Base-by-base conservation (phyloP, 2,888 invertebrate genomes). In the Schizaphis graminum region DNA sequence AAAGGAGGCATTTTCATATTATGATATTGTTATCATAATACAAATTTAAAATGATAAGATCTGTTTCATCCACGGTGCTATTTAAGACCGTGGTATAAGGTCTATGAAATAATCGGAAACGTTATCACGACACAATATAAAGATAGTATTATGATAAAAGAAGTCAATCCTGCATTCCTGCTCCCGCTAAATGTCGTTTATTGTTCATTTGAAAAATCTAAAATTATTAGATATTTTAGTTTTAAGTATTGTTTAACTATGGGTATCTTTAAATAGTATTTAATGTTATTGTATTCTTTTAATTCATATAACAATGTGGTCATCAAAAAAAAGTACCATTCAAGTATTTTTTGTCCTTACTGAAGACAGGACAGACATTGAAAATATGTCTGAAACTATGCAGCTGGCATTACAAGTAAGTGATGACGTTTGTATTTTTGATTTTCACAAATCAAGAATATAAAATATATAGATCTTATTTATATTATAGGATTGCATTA, bases 401-500 rank as follows among this genome's bases (percentile, higher is more conserved):
- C 86, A 94, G 49, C 85, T 94, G 11, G 93, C 93, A n/a, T 86
- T 94, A 26, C 93, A 94, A 47, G 93, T 94, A 13, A 84, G 53
- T 84, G 53, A 16, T n/a, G 24, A 67, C 57, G 41, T 44, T 44
- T 13, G 0, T 90, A 47, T 87, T 87, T 53, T 87, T 49, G 49
- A 0, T 7, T 21, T 87, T 89, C 3, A 26, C 7, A 89, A 53
- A 41, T 28, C 4, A 26, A 89, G 0, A 35, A 53, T 35, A 87
- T 87, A 88, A 53, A 53, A 88, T 57, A n/a, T 94, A n/a, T 91
- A 88, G 49, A 92, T 85, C 47, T 49, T 91, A 28, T 94, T 94
- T 95, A 94, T 94, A 91, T 95, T 96, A 90, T 95, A 97, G 97
- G 96, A 96, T 94, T 97, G 97, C 95, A 96, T 96, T 94, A 97